Percentiles rank a stretch among this genome's conserved stretches.
Evolutionary conservation across 1,140 invertebrate genomes (phyloP).

Genomic region (Drosophila guanche): DNA sequence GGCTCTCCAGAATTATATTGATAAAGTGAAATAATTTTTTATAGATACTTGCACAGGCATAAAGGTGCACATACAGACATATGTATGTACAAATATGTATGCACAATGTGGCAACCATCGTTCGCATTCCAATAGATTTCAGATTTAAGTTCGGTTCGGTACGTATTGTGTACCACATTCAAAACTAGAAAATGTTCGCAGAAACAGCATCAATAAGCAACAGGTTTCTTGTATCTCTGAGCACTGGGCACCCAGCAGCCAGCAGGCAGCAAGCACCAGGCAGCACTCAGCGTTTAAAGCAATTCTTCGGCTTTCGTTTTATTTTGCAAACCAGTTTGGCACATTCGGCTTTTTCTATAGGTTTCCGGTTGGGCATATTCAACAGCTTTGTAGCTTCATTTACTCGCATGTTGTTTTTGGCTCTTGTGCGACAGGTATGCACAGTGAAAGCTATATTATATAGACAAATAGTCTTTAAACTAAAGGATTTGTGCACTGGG

Average conservation of each 20-base stretch:
- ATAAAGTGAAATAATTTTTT: too few species aligned
- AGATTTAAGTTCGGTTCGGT: constrained; percentile 58
- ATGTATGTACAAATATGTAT: neutral
- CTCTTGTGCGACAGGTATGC: constrained; percentile 37
- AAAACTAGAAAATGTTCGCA: constrained; percentile 58
- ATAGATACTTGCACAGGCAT: too few species aligned
- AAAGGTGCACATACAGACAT: too few species aligned
- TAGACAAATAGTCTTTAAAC: too few species aligned
- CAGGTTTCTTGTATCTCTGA: constrained; percentile 56
- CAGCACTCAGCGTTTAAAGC: constrained; percentile 28
- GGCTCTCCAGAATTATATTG: too few species aligned
- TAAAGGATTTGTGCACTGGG: too few species aligned
- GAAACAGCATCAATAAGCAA: constrained; percentile 64
- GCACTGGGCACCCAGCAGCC: constrained; percentile 37
- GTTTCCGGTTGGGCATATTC: constrained; percentile 62
- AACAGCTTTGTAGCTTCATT: constrained; percentile 28
- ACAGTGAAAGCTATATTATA: constrained; percentile 34
- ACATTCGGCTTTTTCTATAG: constrained; percentile 59
- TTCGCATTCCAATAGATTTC: constrained; percentile 58
- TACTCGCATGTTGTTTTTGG: constrained; percentile 16
- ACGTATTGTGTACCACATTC: constrained; percentile 65
- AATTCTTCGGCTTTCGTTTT: constrained; percentile 56
- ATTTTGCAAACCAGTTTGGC: constrained; percentile 60
- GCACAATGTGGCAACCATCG: constrained; percentile 47
- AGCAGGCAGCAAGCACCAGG: constrained; percentile 23